Percentiles rank a stretch among this genome's conserved stretches.
Conservation (phyloP, 2,888 invertebrate species). For the Papilio protenor region DNA sequence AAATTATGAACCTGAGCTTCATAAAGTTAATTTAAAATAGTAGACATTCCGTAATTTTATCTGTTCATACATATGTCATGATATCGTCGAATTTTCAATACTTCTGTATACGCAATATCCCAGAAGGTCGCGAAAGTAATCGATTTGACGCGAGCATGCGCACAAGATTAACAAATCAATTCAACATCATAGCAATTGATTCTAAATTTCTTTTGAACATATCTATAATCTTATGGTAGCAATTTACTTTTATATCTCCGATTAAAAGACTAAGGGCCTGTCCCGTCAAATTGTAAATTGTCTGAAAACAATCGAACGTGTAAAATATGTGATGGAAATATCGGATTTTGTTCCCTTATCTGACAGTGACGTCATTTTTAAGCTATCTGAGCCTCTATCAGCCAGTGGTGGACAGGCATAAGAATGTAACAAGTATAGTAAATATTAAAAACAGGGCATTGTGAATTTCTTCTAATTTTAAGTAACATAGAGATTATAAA, state of each 20-base stretch:
- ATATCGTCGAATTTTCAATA: not conserved
- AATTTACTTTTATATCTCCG: not conserved
- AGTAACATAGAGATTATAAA: not conserved
- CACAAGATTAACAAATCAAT: not conserved
- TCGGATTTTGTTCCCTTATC: no score
- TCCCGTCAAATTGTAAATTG: no score
- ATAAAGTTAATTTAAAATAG: not conserved
- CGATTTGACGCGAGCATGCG: conserved; percentile 8
- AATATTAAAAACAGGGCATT: not conserved
- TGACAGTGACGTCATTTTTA: no score
- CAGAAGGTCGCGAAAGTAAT: not conserved
- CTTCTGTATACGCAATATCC: not conserved
- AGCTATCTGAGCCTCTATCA: no score
- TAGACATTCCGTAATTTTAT: not conserved
- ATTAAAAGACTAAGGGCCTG: not conserved
- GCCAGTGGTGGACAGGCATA: no score
- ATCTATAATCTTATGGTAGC: no score
- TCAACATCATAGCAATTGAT: no score
- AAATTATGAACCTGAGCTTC: not conserved
- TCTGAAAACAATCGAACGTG: no score
- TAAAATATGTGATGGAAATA: no score
- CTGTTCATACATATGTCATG: not conserved
- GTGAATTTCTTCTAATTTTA: not conserved
- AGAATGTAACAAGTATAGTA: no score
- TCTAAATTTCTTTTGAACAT: no score